These are phyloP conservation scores for Meleagris gallopavo DNA, from an alignment of 2,113 vertebrate genomes.

Conservation along the genomic window DNA sequence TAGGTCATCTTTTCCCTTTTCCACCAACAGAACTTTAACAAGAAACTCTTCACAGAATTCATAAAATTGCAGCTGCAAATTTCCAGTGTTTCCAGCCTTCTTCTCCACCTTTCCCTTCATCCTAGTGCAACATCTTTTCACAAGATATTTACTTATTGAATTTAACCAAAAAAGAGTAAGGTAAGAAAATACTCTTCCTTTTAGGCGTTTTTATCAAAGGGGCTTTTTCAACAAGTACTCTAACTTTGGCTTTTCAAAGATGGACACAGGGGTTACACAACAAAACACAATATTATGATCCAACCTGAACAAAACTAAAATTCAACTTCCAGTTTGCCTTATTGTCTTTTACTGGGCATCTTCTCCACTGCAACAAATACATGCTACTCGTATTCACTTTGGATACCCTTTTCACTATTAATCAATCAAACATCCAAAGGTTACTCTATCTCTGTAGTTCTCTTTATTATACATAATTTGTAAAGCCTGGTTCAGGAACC, in stretches of 20 bases:
- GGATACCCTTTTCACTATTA: background rate
- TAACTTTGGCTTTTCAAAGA: background rate
- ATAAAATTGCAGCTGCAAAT: conserved; percentile 1
- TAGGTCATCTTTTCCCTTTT: background rate
- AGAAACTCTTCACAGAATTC: conserved; percentile 9
- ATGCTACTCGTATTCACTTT: background rate
- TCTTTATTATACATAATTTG: background rate
- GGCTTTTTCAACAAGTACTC: background rate
- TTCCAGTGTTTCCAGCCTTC: conserved; percentile 10
- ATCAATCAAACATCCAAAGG: background rate
- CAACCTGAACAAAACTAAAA: background rate
- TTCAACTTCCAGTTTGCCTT: background rate
- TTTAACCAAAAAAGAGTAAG: background rate
- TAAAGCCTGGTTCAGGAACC: background rate
- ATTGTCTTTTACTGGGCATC: background rate
- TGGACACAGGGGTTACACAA: background rate
- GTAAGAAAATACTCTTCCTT: conserved; percentile 3
- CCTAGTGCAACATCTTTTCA: background rate
- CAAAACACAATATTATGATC: background rate
- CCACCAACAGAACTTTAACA: background rate
- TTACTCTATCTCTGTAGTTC: background rate
- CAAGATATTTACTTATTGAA: background rate
- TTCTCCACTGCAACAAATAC: background rate
- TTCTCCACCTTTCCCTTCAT: background rate
- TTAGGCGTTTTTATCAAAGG: background rate